Base-by-base conservation (phyloP, 2,888 invertebrate genomes). In the Eurytoma californica region DNA sequence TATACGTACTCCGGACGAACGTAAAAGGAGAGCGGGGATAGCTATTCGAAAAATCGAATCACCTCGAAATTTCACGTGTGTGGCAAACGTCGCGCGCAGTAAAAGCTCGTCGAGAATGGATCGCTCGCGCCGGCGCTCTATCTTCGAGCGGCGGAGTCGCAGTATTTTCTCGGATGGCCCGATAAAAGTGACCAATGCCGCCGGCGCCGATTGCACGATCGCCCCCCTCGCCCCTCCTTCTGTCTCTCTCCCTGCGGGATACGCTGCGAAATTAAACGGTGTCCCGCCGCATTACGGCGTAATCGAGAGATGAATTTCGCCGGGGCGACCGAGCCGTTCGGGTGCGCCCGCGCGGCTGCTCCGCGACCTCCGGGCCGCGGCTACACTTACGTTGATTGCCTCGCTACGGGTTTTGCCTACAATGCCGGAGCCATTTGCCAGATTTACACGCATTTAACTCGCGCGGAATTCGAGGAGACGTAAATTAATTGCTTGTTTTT, bases 131-230 rank as follows among this genome's bases (percentile, higher is more conserved):
- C 13, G 65, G 18, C 51, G n/a, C n/a, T 72, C 70, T 70, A 51
- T 60, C 72, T 61, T 51, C 49, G 16, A 9, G 12, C 49, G 16
- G 24, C 70, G n/a, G 20, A 9, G 51, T 14, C 16, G 47, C n/a
- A 14, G 30, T 63, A 53, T 63, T 51, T 63, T 30, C 28, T 14
- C 57, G 51, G 7, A 51, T 20, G n/a, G 47, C 63, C 39, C 63
- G 63, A 76, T 76, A 77, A 70, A 77, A 77, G 63, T 77, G 76
- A 77, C 47, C 69, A 65, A 77, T 70, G 30, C 65, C 69, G 39
- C 28, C 53, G 53, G 18, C 30, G 18, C 49, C 14, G 14, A 20
- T 60, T 60, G 24, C 58, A 24, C 24, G 24, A 60, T 13, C 9
- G 60, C 3, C 60, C 60, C 24, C 28, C n/a, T n/a, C 13, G 2